These are phyloP conservation scores for Nycticebus coucang DNA, from an alignment of 2,113 vertebrate genomes.

Conservation along the genomic window DNA sequence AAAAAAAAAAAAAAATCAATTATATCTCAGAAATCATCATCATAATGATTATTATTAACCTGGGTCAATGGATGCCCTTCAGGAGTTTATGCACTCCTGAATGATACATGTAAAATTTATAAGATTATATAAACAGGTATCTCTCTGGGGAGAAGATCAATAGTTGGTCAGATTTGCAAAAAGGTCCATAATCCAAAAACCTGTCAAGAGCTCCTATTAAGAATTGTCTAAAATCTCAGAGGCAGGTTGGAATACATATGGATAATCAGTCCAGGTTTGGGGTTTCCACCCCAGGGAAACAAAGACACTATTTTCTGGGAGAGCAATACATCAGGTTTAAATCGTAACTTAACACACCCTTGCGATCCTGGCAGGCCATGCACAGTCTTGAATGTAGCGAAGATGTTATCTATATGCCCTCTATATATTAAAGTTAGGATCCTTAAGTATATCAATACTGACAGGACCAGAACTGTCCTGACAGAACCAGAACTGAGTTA, in stretches of 20 bases:
- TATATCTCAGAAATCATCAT: neutral
- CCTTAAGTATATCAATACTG: neutral
- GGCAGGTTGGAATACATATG: neutral
- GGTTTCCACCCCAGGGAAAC: neutral
- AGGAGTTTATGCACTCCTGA: neutral
- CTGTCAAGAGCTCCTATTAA: constrained; percentile 32
- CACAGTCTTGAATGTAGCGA: neutral
- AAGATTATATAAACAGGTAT: neutral
- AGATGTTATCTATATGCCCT: neutral
- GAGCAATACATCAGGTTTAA: neutral
- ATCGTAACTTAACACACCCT: neutral
- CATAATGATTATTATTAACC: constrained; percentile 18
- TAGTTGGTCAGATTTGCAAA: neutral
- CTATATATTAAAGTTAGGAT: constrained; percentile 4
- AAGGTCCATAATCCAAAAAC: constrained; percentile 34
- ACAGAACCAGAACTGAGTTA: constrained; percentile 4
- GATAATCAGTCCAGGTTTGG: constrained; percentile 16
- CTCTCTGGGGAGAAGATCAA: constrained; percentile 36
- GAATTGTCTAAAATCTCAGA: constrained; percentile 26
- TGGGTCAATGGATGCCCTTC: neutral
- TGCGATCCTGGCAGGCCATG: neutral
- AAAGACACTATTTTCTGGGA: constrained; percentile 1
- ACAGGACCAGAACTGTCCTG: neutral
- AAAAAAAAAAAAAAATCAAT: neutral
- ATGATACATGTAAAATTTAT: neutral